Evolutionary conservation across 2,797 vertebrate species (phyloP).

Genomic region (Helarctos malayanus): DNA sequence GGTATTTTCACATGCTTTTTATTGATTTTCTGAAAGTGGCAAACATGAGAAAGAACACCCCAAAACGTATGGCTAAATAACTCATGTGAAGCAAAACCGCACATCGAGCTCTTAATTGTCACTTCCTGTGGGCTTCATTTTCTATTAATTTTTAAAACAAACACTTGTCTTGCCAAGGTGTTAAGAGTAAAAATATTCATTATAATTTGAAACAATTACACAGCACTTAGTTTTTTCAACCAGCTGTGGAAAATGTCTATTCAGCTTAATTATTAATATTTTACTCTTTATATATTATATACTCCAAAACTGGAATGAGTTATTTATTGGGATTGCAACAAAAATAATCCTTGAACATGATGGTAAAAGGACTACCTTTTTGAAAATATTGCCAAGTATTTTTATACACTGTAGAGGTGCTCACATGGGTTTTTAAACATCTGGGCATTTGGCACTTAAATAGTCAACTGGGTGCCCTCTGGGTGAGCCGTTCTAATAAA

Average conservation of each 20-base stretch:
- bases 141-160: constrained; percentile 74
- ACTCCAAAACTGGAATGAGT: not conserved
- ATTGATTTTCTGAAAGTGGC: constrained; percentile 86
- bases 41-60: constrained; percentile 79
- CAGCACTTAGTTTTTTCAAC: constrained; percentile 9
- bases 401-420: not conserved
- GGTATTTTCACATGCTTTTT: constrained; percentile 87
- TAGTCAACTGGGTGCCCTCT: not conserved
- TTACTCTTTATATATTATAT: constrained; percentile 33
- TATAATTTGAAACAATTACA: constrained; percentile 53
- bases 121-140: constrained; percentile 66
- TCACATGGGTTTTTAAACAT: not conserved
- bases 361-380: constrained; percentile 17
- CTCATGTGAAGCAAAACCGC: not conserved
- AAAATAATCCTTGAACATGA: constrained; percentile 48
- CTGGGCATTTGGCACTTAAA: constrained; percentile 10
- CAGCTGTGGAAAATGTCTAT: constrained; percentile 51
- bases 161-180: constrained; percentile 59
- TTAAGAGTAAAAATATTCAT: constrained; percentile 72
- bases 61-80: constrained; percentile 58
- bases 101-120: constrained; percentile 61
- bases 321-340: not conserved
- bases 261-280: constrained; percentile 37
- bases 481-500: not conserved
- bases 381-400: constrained; percentile 26